Percentiles rank a stretch among this genome's conserved stretches.
These are phyloP conservation scores for Polia nebulosa DNA, from an alignment of 2,888 invertebrate species.

Conservation along the genomic window DNA sequence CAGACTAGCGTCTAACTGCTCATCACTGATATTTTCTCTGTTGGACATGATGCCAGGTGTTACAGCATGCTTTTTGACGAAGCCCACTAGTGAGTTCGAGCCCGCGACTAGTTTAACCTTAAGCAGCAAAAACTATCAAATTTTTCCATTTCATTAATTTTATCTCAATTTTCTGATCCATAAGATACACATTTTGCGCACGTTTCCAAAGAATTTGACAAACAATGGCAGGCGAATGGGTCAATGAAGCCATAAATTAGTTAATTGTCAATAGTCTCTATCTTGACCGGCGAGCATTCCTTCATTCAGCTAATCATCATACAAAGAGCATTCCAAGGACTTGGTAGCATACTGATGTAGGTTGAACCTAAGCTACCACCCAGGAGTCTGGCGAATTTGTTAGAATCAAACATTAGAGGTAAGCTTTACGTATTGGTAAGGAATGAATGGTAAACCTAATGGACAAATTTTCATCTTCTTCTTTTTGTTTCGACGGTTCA, in stretches of 20 bases:
- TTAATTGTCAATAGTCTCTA: slow-evolving; percentile 43
- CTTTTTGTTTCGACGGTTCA: too few species aligned
- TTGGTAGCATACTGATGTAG: slow-evolving; percentile 45
- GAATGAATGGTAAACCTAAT: too few species aligned
- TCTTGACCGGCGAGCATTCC: slow-evolving; percentile 46
- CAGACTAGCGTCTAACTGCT: too few species aligned
- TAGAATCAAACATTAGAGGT: slow-evolving; percentile 15
- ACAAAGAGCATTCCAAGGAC: slow-evolving; percentile 55
- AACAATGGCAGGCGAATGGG: slow-evolving; percentile 7
- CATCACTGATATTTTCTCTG: too few species aligned
- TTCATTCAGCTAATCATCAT: slow-evolving; percentile 55
- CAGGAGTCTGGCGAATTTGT: slow-evolving; percentile 31
- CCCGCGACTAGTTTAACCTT: too few species aligned
- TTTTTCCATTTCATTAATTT: not conserved
- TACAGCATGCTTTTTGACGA: too few species aligned
- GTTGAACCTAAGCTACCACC: slow-evolving; percentile 6
- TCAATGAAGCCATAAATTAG: slow-evolving; percentile 34
- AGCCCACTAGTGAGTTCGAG: too few species aligned
- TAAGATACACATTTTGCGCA: not conserved
- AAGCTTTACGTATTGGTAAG: not conserved
- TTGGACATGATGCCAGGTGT: too few species aligned
- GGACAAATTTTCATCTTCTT: too few species aligned
- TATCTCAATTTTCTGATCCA: not conserved
- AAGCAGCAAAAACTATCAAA: too few species aligned
- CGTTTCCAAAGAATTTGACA: slow-evolving; percentile 1